Base-by-base conservation (phyloP, 2,797 vertebrate species). In the Odontamblyopus rebecca region DNA sequence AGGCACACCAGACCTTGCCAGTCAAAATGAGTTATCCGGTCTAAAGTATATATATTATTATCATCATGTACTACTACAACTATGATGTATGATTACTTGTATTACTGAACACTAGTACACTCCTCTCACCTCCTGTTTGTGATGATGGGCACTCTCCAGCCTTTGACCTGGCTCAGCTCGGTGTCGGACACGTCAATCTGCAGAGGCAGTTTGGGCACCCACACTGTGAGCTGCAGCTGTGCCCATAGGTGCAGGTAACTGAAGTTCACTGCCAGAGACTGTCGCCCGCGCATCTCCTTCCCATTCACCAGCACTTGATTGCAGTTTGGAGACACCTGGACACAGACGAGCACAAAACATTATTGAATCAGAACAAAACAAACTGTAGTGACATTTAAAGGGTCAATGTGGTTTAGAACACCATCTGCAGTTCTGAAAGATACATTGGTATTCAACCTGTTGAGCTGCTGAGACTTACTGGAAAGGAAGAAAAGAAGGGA, bases 151-250 rank as follows among this genome's bases (percentile, higher is more conserved):
- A 98, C 94, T 87, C 98, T 93, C 98, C 98, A 99, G 69, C 97
- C 98, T 75, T 99, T 99, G 81, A 99, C 93, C 93, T 98, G 97
- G 87, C 97, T 98, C 71, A 99, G 94, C 85, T 98, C 96, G 0
- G 96, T 96, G 73, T 99, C 97, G 0, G 97, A 98, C 89, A 98
- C 94, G 62, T 98, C 95, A 0, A 99, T 96, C 91, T 98, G 97
- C 88, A 99, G 93, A 0, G 97, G 97, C 0, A 98, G 94, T 4
- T 97, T 89, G 0, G 98, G 97, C 0, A 94, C 95, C 97, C 97
- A 98, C 16, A 98, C 94, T 0, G 94, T 96, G 85, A 99, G 92
- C 75, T 95, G 93, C 54, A 99, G 86, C 84, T 96, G 95, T 41
- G 96, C 92, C n/a, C 93, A 96, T 38, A 98, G 94, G 85, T 98